Conservation (phyloP, 2,113 vertebrate genomes). For the Coturnix japonica region DNA sequence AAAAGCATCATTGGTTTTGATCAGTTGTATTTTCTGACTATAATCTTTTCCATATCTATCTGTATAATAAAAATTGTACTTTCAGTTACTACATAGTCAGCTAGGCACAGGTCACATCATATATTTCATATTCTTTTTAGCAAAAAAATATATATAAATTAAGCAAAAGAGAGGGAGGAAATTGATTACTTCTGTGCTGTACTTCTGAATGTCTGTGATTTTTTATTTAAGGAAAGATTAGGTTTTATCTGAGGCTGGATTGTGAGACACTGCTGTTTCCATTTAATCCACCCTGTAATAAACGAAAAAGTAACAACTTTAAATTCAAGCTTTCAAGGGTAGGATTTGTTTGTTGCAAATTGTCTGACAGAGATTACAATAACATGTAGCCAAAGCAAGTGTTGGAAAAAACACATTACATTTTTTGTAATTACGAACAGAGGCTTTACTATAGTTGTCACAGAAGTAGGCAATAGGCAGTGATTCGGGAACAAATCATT, state of each 20-base stretch:
- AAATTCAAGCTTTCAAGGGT: neutral
- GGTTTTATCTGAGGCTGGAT: neutral
- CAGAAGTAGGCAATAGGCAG: neutral
- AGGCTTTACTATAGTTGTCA: neutral
- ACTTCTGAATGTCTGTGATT: neutral
- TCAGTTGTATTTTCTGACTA: neutral
- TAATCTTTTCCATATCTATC: neutral
- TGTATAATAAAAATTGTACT: neutral
- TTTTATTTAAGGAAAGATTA: neutral
- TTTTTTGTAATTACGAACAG: neutral
- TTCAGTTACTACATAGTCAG: neutral
- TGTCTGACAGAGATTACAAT: neutral
- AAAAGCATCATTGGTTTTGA: neutral
- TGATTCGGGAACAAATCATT: neutral
- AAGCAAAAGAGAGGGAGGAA: accelerated
- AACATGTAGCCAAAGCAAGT: neutral
- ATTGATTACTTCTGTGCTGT: neutral
- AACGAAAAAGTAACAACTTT: neutral
- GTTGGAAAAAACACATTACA: neutral
- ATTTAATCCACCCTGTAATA: neutral
- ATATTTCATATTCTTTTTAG: neutral
- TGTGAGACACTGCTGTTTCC: neutral
- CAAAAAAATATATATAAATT: neutral
- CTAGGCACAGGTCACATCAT: neutral
- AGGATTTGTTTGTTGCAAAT: neutral